Percentiles rank a stretch among this genome's conserved stretches.
Evolutionary conservation across 2,888 invertebrate genomes (phyloP).

Genomic region (Patella caerulea): DNA sequence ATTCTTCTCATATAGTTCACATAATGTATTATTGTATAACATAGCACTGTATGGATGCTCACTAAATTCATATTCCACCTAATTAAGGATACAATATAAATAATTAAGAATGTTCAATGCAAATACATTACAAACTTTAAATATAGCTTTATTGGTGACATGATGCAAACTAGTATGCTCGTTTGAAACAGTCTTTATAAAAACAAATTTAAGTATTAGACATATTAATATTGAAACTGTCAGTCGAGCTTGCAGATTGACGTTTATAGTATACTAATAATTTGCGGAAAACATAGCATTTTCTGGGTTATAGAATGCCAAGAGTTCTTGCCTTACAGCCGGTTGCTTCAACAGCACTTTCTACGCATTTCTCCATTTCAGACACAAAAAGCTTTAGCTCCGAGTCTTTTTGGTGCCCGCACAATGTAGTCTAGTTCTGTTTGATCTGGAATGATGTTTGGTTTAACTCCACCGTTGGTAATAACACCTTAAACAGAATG

Average conservation of each 20-base stretch:
- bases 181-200: no score
- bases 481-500: slow-evolving; percentile 48
- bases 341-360: slow-evolving; percentile 62
- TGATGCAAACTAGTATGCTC: no score
- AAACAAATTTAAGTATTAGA: no score
- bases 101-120: no score
- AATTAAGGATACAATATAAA: no score
- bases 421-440: slow-evolving; percentile 58
- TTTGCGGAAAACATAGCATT: no score
- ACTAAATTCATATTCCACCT: neutral
- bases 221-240: no score
- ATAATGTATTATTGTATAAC: slow-evolving; percentile 30
- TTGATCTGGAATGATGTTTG: slow-evolving; percentile 63
- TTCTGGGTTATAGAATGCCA: no score
- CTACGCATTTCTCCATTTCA: slow-evolving; percentile 53
- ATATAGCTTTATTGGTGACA: no score
- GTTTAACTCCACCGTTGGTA: slow-evolving; percentile 55
- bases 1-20: slow-evolving; percentile 27
- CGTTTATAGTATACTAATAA: no score
- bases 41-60: slow-evolving; percentile 25
- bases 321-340: slow-evolving; percentile 50
- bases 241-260: no score
- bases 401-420: slow-evolving; percentile 52
- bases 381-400: slow-evolving; percentile 51
- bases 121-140: no score